These are phyloP conservation scores for Epinotia brunnichana DNA, from an alignment of 2,888 invertebrate species.

Conservation along the genomic window DNA sequence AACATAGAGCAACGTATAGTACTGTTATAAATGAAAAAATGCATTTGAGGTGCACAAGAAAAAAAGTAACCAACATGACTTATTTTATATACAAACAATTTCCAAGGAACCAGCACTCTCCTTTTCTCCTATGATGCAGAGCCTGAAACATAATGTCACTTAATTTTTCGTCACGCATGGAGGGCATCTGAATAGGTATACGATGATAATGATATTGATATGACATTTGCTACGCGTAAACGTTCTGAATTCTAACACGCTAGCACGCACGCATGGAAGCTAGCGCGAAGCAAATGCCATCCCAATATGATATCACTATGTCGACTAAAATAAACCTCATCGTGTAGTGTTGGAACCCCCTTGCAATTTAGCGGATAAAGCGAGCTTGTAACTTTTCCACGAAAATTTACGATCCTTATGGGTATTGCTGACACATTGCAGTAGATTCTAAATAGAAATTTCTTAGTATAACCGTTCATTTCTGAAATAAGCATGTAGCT, in stretches of 20 bases:
- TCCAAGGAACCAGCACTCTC: background rate
- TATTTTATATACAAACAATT: background rate
- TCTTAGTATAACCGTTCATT: conserved; percentile 21
- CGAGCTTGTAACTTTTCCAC: conserved; percentile 12
- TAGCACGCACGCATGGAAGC: background rate
- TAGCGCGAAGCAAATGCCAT: background rate
- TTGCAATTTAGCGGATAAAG: conserved; percentile 24
- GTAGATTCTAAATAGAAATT: background rate
- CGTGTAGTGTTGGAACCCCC: conserved; percentile 6
- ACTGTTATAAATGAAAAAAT: no score
- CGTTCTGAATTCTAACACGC: background rate
- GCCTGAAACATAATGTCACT: background rate
- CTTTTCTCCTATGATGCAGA: background rate
- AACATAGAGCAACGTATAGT: no score
- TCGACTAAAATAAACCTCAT: background rate
- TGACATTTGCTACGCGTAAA: background rate
- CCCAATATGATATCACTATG: background rate
- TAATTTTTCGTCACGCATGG: background rate
- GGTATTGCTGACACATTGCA: conserved; percentile 16
- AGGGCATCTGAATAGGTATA: background rate
- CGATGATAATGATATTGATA: background rate
- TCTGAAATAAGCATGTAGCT: background rate
- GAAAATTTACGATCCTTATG: conserved; percentile 27
- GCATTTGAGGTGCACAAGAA: no score
- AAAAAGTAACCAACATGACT: no score